Evolutionary conservation across 1,140 invertebrate species (phyloP).

Genomic region (Diplogasteroides magnus): DNA sequence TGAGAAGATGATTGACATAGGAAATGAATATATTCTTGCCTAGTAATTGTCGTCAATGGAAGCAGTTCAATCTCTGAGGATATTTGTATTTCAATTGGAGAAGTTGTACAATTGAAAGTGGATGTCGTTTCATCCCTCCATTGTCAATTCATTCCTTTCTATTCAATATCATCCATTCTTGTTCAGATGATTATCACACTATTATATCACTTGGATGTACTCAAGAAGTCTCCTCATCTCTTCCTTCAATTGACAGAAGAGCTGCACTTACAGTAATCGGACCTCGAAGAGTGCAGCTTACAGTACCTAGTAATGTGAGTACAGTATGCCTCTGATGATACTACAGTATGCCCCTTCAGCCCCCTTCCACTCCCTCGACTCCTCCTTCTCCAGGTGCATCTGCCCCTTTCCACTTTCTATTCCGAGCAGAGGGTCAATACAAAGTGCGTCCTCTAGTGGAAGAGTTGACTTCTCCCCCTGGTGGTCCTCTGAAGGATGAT

Average conservation of each 20-base stretch:
- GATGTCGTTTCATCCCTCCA: constrained; percentile 31
- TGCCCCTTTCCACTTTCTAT: constrained; percentile 35
- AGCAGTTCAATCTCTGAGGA: constrained; percentile 41
- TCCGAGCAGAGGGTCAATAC: constrained; percentile 45
- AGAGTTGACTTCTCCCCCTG: constrained; percentile 2
- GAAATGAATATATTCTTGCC: too few species aligned
- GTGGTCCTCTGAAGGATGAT: constrained; percentile 25
- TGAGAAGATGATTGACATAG: constrained; percentile 27
- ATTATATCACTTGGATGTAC: too few species aligned
- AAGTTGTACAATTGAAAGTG: constrained; percentile 34
- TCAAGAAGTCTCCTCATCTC: too few species aligned
- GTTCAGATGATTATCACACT: too few species aligned
- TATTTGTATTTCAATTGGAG: constrained; percentile 38
- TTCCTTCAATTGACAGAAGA: too few species aligned
- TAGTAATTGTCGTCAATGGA: constrained; percentile 34
- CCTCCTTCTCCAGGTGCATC: background rate
- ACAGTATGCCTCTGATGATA: too few species aligned
- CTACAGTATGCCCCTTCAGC: too few species aligned
- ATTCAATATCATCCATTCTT: too few species aligned
- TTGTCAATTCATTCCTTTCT: constrained; percentile 17
- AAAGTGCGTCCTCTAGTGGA: constrained; percentile 40
- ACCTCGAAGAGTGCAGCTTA: too few species aligned
- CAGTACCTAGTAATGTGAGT: too few species aligned
- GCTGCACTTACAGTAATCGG: too few species aligned
- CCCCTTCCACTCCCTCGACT: background rate